Evolutionary conservation across 1,140 invertebrate species (phyloP), one percentile per base, ranked within the genome.

Genomic region (Sminthurinus signatus): DNA sequence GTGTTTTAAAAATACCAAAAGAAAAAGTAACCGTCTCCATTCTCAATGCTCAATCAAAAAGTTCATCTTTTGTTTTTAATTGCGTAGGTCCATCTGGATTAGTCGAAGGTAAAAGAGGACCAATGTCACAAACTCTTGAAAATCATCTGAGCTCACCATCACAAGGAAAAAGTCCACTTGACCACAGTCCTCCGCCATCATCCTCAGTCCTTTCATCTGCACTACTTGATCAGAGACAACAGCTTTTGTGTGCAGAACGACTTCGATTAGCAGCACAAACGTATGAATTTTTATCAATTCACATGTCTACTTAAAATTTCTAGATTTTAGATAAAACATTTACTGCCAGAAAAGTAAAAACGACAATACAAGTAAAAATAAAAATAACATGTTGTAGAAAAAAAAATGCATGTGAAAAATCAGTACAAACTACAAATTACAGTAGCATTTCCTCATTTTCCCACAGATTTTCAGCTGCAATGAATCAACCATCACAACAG

Each of bases 121-220:
- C 39, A 42, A n/a, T n/a, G 10, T 12, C 39, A 10, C 10, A n/a
- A 42, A 42, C 39, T 42, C n/a, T n/a, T n/a, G n/a, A n/a, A 42
- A 10, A 10, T 42, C 39, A 42, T 42, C 39, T 12, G n/a, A 12
- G 39, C 39, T n/a, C 10, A 12, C 10, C n/a, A n/a, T 42, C 10
- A 42, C 39, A 42, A n/a, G 39, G 39, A 42, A 42, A 10, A 42
- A 42, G 23, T 87, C 88, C 29, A 78, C 91, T 46, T 85, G 79
- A 10, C 39, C 27, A 2, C 44, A 31, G 12, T 14, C 61, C 19
- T 17, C 50, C 15, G n/a, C n/a, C n/a, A n/a, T n/a, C n/a, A n/a
- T n/a, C n/a, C n/a, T n/a, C 29, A 43, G 12, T 44, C 5, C 5
- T 36, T 14, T 28, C 54, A 19, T 42, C 60, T 31, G 21, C 61